Evolutionary conservation across 23 tunicate genomes (phyloP).

Genomic region (Diplosoma virens): DNA sequence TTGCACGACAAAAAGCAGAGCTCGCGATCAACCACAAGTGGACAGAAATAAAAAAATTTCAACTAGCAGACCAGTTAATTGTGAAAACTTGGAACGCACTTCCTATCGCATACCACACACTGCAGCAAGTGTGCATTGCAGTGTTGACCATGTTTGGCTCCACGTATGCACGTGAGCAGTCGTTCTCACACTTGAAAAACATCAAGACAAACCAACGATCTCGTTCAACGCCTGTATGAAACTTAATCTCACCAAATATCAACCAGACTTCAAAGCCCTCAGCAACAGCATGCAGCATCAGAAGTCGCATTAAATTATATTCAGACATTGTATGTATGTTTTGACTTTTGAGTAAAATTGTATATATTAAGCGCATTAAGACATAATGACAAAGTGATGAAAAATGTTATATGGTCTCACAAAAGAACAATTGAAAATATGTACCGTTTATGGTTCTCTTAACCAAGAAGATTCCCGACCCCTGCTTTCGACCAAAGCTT

Average conservation of each 20-base stretch:
- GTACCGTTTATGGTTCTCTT: too few relatives aligned
- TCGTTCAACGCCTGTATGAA: slow-evolving; percentile 9
- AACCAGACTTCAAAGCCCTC: not conserved
- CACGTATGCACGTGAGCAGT: slow-evolving; percentile 45
- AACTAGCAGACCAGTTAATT: slow-evolving; percentile 50
- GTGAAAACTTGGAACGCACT: slow-evolving; percentile 40
- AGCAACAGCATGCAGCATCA: slow-evolving; percentile 15
- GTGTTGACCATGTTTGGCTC: slow-evolving; percentile 51
- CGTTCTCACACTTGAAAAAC: slow-evolving; percentile 32
- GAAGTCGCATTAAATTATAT: slow-evolving; percentile 30
- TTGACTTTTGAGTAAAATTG: too few relatives aligned
- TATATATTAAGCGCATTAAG: too few relatives aligned
- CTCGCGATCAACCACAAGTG: slow-evolving; percentile 9
- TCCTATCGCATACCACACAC: slow-evolving; percentile 47
- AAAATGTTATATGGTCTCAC: too few relatives aligned
- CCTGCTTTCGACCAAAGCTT: too few relatives aligned
- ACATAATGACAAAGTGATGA: too few relatives aligned
- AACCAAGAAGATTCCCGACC: too few relatives aligned
- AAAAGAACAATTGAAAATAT: too few relatives aligned
- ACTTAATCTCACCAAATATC: slow-evolving; percentile 27
- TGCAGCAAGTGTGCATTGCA: slow-evolving; percentile 34
- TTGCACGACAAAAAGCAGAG: slow-evolving; percentile 22
- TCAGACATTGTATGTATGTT: too few relatives aligned
- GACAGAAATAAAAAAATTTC: slow-evolving; percentile 34
- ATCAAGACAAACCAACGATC: not conserved